A percentile compares a stretch with the other conserved stretches of the same genome.
Evolutionary conservation across 2,888 invertebrate species (phyloP).

Genomic region (Ypsolopha scabrella): DNA sequence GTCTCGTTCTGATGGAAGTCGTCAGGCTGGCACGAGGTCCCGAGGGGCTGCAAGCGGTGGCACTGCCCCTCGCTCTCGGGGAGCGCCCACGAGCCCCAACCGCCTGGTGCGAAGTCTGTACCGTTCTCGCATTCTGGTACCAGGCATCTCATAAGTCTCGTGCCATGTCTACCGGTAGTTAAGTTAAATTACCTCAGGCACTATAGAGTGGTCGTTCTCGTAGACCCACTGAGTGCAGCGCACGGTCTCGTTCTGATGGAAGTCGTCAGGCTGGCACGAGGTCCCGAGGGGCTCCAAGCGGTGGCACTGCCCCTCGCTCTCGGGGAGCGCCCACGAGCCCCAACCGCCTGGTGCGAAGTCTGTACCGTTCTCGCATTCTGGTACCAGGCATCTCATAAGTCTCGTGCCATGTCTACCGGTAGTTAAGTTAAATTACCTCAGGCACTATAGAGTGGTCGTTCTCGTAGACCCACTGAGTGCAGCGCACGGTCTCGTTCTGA

Average conservation of each 20-base stretch:
- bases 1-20: slow-evolving; percentile 36
- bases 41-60: slow-evolving; percentile 26
- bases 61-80: slow-evolving; percentile 36
- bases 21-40: slow-evolving; percentile 25
- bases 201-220: slow-evolving; percentile 40
- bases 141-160: slow-evolving; percentile 50
- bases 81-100: slow-evolving; percentile 47
- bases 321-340: slow-evolving; percentile 46
- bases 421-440: slow-evolving; percentile 25
- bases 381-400: slow-evolving; percentile 54
- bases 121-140: slow-evolving; percentile 56
- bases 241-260: slow-evolving; percentile 30
- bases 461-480: slow-evolving; percentile 45
- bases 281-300: slow-evolving; percentile 23
- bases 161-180: too few species aligned
- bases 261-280: slow-evolving; percentile 32
- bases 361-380: slow-evolving; percentile 48
- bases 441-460: slow-evolving; percentile 41
- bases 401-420: too few species aligned
- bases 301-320: slow-evolving; percentile 30
- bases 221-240: slow-evolving; percentile 45
- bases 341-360: slow-evolving; percentile 30
- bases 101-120: slow-evolving; percentile 24
- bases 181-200: slow-evolving; percentile 31
- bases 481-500: slow-evolving; percentile 27